Conservation (phyloP, 2,888 invertebrate genomes). For the Tridacna gigas region DNA sequence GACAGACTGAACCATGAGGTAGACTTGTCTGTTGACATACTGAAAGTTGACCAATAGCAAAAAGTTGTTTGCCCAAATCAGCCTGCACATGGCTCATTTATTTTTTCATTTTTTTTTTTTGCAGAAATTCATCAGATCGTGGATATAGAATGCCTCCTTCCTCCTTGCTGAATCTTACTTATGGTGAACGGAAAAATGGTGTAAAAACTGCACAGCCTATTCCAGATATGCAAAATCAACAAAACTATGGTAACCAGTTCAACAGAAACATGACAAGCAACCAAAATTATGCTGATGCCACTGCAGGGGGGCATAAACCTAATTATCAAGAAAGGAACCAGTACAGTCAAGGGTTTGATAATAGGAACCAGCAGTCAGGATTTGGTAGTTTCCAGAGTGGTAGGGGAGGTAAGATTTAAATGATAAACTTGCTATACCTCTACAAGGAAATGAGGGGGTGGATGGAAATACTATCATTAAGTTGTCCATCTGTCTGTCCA, state of each 20-base stretch:
- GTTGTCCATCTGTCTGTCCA: too few species aligned
- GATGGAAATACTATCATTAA: too few species aligned
- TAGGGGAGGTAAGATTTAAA: slow-evolving; percentile 38
- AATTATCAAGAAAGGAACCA: slow-evolving; percentile 15
- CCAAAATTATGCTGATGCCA: slow-evolving; percentile 10
- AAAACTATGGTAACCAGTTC: slow-evolving; percentile 4
- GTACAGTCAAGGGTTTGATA: slow-evolving; percentile 8
- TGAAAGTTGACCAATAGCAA: too few species aligned
- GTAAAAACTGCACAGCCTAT: slow-evolving; percentile 28
- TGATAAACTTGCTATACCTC: too few species aligned
- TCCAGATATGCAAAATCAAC: background rate
- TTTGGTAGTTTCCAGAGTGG: slow-evolving; percentile 44
- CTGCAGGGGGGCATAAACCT: background rate
- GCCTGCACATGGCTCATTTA: background rate
- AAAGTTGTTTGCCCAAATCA: too few species aligned
- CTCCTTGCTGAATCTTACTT: slow-evolving; percentile 88
- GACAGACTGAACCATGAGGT: too few species aligned
- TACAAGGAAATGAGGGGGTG: too few species aligned
- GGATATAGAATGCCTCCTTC: slow-evolving; percentile 87
- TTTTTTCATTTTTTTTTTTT: background rate
- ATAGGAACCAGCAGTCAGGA: slow-evolving; percentile 24
- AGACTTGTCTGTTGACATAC: too few species aligned
- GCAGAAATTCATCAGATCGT: slow-evolving; percentile 81
- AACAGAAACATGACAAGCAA: slow-evolving; percentile 18
- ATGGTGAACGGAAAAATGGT: slow-evolving; percentile 86